Percentiles rank a stretch among this genome's conserved stretches.
Conservation (phyloP, 2,888 invertebrate genomes). For the Parnassius orleans region DNA sequence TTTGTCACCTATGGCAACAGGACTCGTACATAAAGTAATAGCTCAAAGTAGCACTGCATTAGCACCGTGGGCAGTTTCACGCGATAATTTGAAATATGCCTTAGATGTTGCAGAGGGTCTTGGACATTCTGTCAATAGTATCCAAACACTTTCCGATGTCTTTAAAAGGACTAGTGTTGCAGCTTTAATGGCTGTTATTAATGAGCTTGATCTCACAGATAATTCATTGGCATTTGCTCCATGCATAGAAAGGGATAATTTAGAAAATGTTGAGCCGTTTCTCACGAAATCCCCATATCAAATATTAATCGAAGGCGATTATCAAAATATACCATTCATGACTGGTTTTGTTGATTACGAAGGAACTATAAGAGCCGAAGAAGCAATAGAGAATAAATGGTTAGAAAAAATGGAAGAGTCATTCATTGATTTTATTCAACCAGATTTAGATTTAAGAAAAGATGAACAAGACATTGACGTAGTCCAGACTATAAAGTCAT, state of each 20-base stretch:
- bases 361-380: conserved; percentile 61
- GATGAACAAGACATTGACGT: conserved; percentile 40
- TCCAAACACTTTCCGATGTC: conserved; percentile 51
- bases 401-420: conserved; percentile 55
- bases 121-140: conserved; percentile 52
- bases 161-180: conserved; percentile 56
- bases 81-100: conserved; percentile 62
- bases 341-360: conserved; percentile 66
- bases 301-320: conserved; percentile 48
- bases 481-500: conserved; percentile 46
- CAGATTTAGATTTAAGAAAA: conserved; percentile 55
- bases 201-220: conserved; percentile 61
- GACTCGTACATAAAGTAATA: conserved; percentile 62
- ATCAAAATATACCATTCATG: conserved; percentile 58
- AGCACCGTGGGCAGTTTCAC: conserved; percentile 69
- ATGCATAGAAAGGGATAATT: conserved; percentile 56
- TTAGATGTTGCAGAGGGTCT: conserved; percentile 60
- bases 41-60: conserved; percentile 68
- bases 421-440: conserved; percentile 59
- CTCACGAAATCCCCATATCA: conserved; percentile 55
- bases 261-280: conserved; percentile 48
- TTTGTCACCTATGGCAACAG: conserved; percentile 55
- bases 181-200: conserved; percentile 63
- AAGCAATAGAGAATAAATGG: conserved; percentile 56
- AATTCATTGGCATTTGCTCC: conserved; percentile 69